Percentiles rank a stretch among this genome's conserved stretches.
phyloP scores from a whole-genome alignment of 2,113 vertebrate species.

The Hippocampus zosterae region DNA sequence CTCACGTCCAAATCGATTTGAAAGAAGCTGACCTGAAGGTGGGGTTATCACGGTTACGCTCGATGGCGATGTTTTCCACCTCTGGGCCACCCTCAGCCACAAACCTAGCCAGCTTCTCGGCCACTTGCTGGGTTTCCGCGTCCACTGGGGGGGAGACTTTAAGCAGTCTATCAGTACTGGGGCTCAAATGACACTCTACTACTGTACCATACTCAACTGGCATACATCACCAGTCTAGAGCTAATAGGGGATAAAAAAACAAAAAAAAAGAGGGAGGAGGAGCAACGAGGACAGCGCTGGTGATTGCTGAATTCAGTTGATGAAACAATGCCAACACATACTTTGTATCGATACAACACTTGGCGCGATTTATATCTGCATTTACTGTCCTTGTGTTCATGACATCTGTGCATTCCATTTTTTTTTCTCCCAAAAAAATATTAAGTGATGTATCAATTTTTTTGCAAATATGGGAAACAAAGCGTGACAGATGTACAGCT shows the following conservation, averaged over 20 bases:
- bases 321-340: slow-evolving; percentile 27
- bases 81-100: slow-evolving; percentile 90
- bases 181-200: slow-evolving; percentile 88
- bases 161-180: slow-evolving; percentile 97
- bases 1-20: not conserved
- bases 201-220: slow-evolving; percentile 78
- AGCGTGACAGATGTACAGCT: not conserved
- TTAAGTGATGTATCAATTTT: not conserved
- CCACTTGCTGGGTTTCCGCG: slow-evolving; percentile 83
- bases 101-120: slow-evolving; percentile 86
- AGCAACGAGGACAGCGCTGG: slow-evolving; percentile 58
- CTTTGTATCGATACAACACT: slow-evolving; percentile 4
- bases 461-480: not conserved
- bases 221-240: slow-evolving; percentile 82
- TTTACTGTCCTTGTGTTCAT: not conserved
- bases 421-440: too few relatives aligned
- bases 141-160: slow-evolving; percentile 99
- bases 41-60: slow-evolving; percentile 85
- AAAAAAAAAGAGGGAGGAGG: slow-evolving; percentile 67
- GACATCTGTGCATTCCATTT: too few relatives aligned
- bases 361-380: not conserved
- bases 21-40: slow-evolving; percentile 79
- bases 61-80: slow-evolving; percentile 86
- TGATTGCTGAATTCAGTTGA: slow-evolving; percentile 56
- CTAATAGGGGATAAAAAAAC: slow-evolving; percentile 73